Percentiles rank a stretch among this genome's conserved stretches.
phyloP scores from a whole-genome alignment of 2,888 invertebrate genomes.

The Gymnosoma rotundatum region DNA sequence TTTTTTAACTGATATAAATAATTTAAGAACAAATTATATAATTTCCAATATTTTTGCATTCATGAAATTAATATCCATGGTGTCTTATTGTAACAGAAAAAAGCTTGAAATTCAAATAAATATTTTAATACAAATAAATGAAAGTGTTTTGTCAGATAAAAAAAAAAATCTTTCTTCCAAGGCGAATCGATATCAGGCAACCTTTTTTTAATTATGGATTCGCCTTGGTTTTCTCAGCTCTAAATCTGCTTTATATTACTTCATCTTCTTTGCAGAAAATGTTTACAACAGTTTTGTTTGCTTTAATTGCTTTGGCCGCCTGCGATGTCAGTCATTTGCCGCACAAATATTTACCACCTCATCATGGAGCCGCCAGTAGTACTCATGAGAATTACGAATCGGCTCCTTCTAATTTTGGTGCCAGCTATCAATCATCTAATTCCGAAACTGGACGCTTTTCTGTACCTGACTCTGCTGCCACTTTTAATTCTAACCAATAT shows the following conservation, averaged over 20 bases:
- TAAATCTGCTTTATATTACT: background rate
- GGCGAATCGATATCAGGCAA: no score
- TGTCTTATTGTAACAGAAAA: no score
- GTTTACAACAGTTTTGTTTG: constrained; percentile 72
- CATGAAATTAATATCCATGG: no score
- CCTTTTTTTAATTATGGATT: no score
- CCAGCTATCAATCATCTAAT: constrained; percentile 10
- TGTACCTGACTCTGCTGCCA: constrained; percentile 38
- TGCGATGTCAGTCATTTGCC: constrained; percentile 79
- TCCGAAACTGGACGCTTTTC: constrained; percentile 20
- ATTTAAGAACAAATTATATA: no score
- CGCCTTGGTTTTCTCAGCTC: no score
- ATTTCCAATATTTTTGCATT: no score
- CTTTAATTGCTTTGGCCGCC: constrained; percentile 75
- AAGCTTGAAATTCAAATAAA: no score
- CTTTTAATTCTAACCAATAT: constrained; percentile 7
- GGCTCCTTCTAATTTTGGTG: constrained; percentile 20
- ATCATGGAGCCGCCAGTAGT: constrained; percentile 47
- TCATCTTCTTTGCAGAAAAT: constrained; percentile 75
- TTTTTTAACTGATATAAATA: no score
- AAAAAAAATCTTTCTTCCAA: no score
- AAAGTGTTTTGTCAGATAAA: no score
- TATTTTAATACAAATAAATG: no score
- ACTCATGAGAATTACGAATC: constrained; percentile 57
- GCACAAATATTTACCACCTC: constrained; percentile 75